Evolutionary conservation across 1,140 invertebrate species (phyloP).

Genomic region (Anagrus nilaparvatae): DNA sequence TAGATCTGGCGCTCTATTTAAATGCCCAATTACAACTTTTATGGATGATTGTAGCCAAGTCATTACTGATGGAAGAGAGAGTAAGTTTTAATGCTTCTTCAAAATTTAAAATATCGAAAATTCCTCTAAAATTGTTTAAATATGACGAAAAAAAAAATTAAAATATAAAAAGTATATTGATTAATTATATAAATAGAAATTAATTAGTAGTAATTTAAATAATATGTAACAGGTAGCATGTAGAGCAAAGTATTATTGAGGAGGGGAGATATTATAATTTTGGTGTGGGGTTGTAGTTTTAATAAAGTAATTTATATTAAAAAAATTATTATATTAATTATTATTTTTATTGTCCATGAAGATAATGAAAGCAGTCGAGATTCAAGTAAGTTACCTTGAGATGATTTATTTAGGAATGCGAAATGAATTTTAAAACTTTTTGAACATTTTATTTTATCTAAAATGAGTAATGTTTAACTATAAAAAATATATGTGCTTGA

Average conservation of each 20-base stretch:
- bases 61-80: slow-evolving; percentile 71
- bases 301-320: too few species aligned
- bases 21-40: slow-evolving; percentile 63
- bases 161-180: slow-evolving; percentile 11
- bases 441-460: slow-evolving; percentile 24
- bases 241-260: too few species aligned
- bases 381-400: slow-evolving; percentile 41
- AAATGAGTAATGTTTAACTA: too few species aligned
- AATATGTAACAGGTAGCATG: too few species aligned
- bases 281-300: too few species aligned
- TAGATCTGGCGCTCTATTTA: slow-evolving; percentile 78
- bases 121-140: slow-evolving; percentile 1
- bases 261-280: too few species aligned
- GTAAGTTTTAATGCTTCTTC: slow-evolving; percentile 57
- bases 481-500: too few species aligned
- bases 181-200: slow-evolving; percentile 6
- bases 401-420: slow-evolving; percentile 29
- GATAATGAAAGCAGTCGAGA: slow-evolving; percentile 37
- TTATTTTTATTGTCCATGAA: slow-evolving; percentile 39
- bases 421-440: slow-evolving; percentile 32
- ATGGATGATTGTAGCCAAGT: slow-evolving; percentile 69
- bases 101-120: slow-evolving; percentile 4
- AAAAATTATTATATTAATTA: background rate
- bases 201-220: too few species aligned
- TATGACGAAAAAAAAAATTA: slow-evolving; percentile 7